Conservation (phyloP, 2,888 invertebrate species). For the Schizotus pectinicornis region DNA sequence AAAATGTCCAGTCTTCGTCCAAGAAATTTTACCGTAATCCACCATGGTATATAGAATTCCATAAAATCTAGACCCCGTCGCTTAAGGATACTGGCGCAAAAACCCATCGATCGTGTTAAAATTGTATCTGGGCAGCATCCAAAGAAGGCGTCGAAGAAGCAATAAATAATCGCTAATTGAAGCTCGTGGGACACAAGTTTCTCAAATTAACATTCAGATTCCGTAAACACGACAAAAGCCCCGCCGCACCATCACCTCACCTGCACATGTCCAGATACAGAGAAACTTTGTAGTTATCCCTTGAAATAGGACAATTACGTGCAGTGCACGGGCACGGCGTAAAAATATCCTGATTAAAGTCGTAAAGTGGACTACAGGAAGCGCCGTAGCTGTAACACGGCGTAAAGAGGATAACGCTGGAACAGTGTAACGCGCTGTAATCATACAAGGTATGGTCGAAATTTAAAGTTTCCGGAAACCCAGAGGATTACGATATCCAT, state of each 20-base stretch:
- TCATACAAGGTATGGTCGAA: not conserved
- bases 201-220: slow-evolving; percentile 14
- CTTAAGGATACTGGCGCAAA: slow-evolving; percentile 17
- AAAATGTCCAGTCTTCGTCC: no score
- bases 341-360: slow-evolving; percentile 29
- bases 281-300: slow-evolving; percentile 2
- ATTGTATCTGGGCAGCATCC: slow-evolving; percentile 12
- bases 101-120: slow-evolving; percentile 19
- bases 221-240: slow-evolving; percentile 14
- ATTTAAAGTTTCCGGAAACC: not conserved
- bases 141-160: slow-evolving; percentile 19
- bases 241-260: slow-evolving; percentile 1
- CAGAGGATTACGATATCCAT: no score
- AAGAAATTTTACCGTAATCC: not conserved
- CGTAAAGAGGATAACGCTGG: slow-evolving; percentile 19
- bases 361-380: slow-evolving; percentile 19
- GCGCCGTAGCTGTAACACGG: no score
- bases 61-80: slow-evolving; percentile 19
- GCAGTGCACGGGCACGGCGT: slow-evolving; percentile 12
- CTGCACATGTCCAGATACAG: slow-evolving; percentile 2
- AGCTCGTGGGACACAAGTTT: slow-evolving; percentile 15
- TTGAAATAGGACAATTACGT: slow-evolving; percentile 23
- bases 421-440: not conserved
- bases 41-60: slow-evolving; percentile 15
- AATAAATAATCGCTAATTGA: slow-evolving; percentile 19